Conservation (phyloP, 2,888 invertebrate species). For the Drosophila borealis region DNA sequence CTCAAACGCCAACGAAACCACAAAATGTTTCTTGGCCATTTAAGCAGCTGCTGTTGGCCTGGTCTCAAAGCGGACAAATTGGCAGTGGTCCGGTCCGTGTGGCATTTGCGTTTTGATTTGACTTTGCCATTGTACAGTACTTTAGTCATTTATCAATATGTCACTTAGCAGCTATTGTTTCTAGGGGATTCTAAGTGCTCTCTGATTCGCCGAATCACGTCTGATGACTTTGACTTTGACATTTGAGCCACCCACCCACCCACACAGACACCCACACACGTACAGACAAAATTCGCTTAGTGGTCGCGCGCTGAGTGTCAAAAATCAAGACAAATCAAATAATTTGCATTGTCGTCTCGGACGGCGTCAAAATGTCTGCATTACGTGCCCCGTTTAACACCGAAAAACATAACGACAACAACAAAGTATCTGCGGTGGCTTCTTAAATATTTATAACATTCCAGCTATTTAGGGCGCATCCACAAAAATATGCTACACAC, state of each 20-base stretch:
- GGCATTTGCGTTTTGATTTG: conserved; percentile 48
- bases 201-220: conserved; percentile 22
- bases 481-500: neutral
- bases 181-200: conserved; percentile 41
- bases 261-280: neutral
- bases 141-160: conserved; percentile 66
- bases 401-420: neutral
- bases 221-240: conserved; percentile 51
- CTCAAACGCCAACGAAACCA: conserved; percentile 9
- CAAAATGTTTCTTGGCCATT: conserved; percentile 43
- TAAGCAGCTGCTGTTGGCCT: conserved; percentile 21
- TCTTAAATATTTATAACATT: conserved; percentile 27
- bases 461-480: conserved; percentile 1
- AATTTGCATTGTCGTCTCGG: conserved; percentile 54
- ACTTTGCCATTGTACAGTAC: conserved; percentile 11
- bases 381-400: conserved; percentile 34
- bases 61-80: conserved; percentile 37
- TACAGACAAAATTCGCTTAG: conserved; percentile 38
- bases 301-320: conserved; percentile 36
- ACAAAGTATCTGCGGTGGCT: neutral
- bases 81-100: conserved; percentile 19
- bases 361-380: conserved; percentile 38
- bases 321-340: conserved; percentile 45
- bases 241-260: conserved; percentile 20
- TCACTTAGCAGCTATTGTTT: conserved; percentile 67